Base-by-base conservation (phyloP, 2,888 invertebrate species). In the Synanthedon myopaeformis region DNA sequence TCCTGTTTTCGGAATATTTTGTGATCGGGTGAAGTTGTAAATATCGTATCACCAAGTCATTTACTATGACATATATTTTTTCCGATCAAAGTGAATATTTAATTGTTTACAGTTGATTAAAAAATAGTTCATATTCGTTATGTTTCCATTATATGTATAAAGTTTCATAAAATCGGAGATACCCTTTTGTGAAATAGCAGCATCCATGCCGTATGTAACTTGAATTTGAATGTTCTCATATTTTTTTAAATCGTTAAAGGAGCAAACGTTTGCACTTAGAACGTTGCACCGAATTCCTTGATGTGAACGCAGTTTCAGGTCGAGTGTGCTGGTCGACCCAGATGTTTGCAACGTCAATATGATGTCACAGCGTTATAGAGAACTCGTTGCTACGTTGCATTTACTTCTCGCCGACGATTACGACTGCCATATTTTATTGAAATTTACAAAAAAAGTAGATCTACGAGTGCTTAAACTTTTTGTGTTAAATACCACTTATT, bases 281-380 rank as follows among this genome's bases (percentile, higher is more conserved):
- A 65, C 60, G 62, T 63, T 63, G 62, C 56, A 61, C 63, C 57
- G 62, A 70, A 70, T 70, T 68, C 64, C 65, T 61, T 59, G 61
- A 61, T 57, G 69, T 64, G 64, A 64, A 58, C 57, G 52, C 60
- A 64, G 68, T 74, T 72, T 70, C 61, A 67, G 76, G 76, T 79
- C 76, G 77, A 82, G 81, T 74, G 71, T 64, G 63, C 61, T 65
- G 69, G 70, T 74, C 82, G 82, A 82, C 82, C 80, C 66, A 81
- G 76, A 78, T 79, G 71, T 65, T 65, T 62, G 67, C 68, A 64
- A 69, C 67, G 74, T 77, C 79, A 73, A 79, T 76, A 74, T 68
- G 70, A 71, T 74, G 72, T 70, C 68, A 69, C 71, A 68, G 69
- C 72, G 66, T 62, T 42, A 28, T 13, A 12, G 11, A 23, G 11